Evolutionary conservation across 1,140 invertebrate species (phyloP).

Genomic region (Macrobrachium rosenbergii): DNA sequence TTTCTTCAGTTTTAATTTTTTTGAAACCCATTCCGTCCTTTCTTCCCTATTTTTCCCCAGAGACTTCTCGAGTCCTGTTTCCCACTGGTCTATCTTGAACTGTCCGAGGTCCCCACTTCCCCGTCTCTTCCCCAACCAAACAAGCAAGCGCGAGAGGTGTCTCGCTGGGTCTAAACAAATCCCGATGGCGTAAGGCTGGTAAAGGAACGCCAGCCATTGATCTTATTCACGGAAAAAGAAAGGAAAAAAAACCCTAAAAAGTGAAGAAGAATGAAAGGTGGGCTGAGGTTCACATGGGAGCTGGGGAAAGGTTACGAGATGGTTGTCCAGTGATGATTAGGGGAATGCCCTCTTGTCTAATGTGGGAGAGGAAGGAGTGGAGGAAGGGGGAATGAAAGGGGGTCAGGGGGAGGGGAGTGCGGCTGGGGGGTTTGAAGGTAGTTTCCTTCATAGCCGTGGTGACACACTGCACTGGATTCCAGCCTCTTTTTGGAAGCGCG

Average conservation of each 20-base stretch:
- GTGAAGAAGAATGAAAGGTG: constrained; percentile 61
- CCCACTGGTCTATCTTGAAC: constrained; percentile 14
- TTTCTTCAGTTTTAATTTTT: no score
- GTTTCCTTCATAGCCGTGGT: no score
- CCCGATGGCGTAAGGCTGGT: background rate
- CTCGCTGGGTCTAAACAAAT: no score
- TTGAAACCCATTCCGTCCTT: no score
- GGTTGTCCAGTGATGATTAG: background rate
- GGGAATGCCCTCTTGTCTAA: no score
- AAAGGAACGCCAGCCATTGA: constrained; percentile 46
- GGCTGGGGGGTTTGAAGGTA: no score
- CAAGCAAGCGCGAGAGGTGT: no score
- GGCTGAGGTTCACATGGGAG: constrained; percentile 55
- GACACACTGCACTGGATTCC: no score
- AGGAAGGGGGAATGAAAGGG: background rate
- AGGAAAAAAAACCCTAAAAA: constrained; percentile 47
- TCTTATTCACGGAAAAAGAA: constrained; percentile 40
- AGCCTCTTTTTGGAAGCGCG: no score
- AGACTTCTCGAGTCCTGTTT: background rate
- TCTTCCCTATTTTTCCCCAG: background rate
- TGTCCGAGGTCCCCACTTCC: constrained; percentile 11
- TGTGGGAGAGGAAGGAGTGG: background rate
- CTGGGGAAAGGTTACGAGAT: background rate
- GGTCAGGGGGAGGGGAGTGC: background rate
- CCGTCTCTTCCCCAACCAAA: no score